Evolutionary conservation across 1,140 invertebrate genomes (phyloP), one percentile per base, ranked within the genome.

Genomic region (Atta texana): DNA sequence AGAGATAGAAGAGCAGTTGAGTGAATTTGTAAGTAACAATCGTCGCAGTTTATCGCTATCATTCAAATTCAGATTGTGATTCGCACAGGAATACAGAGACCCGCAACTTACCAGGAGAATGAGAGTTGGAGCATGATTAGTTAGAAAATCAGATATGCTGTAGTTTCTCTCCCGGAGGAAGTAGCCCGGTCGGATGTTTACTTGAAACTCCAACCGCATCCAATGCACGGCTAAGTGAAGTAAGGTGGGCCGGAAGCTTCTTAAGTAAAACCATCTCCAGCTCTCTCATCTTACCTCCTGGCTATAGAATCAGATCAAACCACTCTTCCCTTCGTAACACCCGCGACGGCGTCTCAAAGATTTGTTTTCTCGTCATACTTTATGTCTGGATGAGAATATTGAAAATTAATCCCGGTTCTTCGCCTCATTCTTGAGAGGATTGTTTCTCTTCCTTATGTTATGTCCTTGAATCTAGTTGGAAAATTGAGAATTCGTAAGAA

Each of bases 201-300:
- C 91, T 92, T 92, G 91, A 92, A 92, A 92, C 91, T 92, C 90
- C 81, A 91, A 91, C 89, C 89, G 89, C 89, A 91, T 91, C 89
- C n/a, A 90, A 31, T 57, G 75, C n/a, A 49, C 69, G 53, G 81
- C 89, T 90, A 90, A 90, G 89, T 82, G 87, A 90, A 86, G 89
- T 88, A 90, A 90, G 72, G 86, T 82, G 87, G 87, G 82, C 89
- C 89, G 89, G 89, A 91, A 91, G 89, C 89, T 91, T 88, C 89
- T 91, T 91, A 91, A 91, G 89, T 91, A 90, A 90, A 91, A 91
- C 82, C 89, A 91, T 91, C 89, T 77, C 86, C 74, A 85, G 69
- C 61, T 78, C 61, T 28, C 21, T 64, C 34, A 63, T 16, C 49
- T 74, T 66, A 49, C 63, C 55, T 24, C 31, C 28, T 21, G n/a